Evolutionary conservation across 2,113 vertebrate species (phyloP), one percentile per base, ranked within the genome.

Genomic region (Amphiprion ocellaris): DNA sequence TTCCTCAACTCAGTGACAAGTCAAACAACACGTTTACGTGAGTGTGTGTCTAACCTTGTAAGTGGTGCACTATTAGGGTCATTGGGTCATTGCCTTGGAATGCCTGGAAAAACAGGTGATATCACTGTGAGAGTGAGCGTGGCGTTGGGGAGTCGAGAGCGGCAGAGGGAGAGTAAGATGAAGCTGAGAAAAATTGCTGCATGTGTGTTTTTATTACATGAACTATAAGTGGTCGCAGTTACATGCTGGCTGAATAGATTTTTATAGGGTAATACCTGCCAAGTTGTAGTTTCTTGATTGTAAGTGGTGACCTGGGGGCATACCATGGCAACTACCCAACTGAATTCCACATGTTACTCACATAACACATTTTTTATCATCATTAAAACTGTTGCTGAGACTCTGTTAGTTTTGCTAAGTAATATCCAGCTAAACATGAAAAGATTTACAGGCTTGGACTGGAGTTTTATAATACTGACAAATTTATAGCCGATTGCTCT

Each of bases 81-180:
- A 77, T 24, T 30, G 65, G 88, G 86, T 85, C 82, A 62, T n/a
- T 53, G 58, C 56, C 23, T 69, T 79, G 89, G 83, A 88, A 89
- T 88, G 79, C 60, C 60, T 79, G 66, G 44, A 81, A 82, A 82
- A 87, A 86, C 84, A 78, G 79, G 81, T 79, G 86, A 78, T 74
- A 58, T 80, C 79, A 70, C 52, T 28, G 63, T 21, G 5, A 55
- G 67, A 1, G 50, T 28, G 56, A 59, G 72, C 39, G 55, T 72
- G 64, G 33, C 28, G 58, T n/a, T 33, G 28, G 26, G 33, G 56
- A 60, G 37, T 37, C 11, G 5, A 47, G 37, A 23, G 2, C 5
- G 16, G n/a, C 2, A 10, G 7, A 39, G 17, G 16, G 9, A 37
- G 33, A 33, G 41, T 30, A 14, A 61, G 9, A 41, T 61, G 8